Evolutionary conservation across 35 echinoderm and acorn worm genomes (phyloP).

Genomic region (Apostichopus japonicus): DNA sequence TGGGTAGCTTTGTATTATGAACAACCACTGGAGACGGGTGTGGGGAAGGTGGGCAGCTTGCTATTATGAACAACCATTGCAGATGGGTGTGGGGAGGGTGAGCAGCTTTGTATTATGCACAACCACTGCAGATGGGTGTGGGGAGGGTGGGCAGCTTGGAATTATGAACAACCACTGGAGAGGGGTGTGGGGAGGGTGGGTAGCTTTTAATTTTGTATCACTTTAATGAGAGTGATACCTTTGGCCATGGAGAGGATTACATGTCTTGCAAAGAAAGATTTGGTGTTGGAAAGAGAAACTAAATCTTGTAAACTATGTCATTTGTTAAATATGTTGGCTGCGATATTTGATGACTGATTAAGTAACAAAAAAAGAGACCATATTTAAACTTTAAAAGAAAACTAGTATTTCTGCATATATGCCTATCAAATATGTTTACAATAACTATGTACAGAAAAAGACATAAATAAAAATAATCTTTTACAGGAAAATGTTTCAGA

Average conservation of each 20-base stretch:
- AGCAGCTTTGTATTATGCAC: too few relatives aligned
- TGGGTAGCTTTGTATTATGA: too few relatives aligned
- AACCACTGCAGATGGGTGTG: too few relatives aligned
- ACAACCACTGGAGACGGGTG: too few relatives aligned
- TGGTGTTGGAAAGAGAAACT: neutral
- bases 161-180: neutral
- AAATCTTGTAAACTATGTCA: neutral
- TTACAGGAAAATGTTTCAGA: too few relatives aligned
- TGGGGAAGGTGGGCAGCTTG: too few relatives aligned
- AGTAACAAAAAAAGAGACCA: too few relatives aligned
- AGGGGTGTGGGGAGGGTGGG: neutral
- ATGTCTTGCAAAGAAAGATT: neutral
- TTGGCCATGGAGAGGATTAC: neutral
- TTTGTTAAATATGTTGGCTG: neutral
- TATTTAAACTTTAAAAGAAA: neutral
- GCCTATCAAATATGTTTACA: constrained; percentile 19
- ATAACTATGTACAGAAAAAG: constrained; percentile 34
- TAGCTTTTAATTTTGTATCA: neutral
- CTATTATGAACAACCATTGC: too few relatives aligned
- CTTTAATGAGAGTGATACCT: neutral
- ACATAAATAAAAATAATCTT: neutral
- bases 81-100: too few relatives aligned
- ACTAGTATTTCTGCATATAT: constrained; percentile 28
- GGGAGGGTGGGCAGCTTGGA: neutral
- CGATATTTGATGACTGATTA: too few relatives aligned